Percentiles rank a stretch among this genome's conserved stretches.
Conservation (phyloP, 2,888 invertebrate genomes). For the Druceiella hillmani region DNA sequence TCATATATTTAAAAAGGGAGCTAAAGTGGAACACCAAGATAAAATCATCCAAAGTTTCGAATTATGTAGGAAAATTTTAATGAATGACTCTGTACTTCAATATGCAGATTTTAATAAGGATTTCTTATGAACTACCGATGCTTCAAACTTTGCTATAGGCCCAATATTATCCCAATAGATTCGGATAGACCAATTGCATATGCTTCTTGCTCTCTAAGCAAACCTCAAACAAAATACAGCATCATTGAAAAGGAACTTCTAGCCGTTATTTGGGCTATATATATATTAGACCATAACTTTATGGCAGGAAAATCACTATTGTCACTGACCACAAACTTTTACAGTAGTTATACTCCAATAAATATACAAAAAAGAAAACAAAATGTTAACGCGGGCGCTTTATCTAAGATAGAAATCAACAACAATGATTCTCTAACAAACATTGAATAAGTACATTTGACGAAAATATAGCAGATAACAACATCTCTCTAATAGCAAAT, state of each 20-base stretch:
- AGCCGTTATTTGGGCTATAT: conserved; percentile 15
- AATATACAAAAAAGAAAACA: conserved; percentile 15
- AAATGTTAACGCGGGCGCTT: conserved; percentile 17
- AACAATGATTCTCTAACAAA: no score
- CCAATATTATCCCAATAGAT: conserved; percentile 17
- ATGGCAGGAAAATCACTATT: conserved; percentile 8
- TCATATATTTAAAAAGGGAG: conserved; percentile 18
- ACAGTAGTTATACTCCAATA: no score
- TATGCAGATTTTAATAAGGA: conserved; percentile 18
- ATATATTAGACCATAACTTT: conserved; percentile 14
- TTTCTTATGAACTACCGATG: conserved; percentile 22
- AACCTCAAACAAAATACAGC: conserved; percentile 22
- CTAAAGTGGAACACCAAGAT: no score
- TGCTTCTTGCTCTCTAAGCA: conserved; percentile 21
- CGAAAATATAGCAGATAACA: no score
- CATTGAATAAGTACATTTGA: no score
- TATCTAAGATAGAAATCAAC: conserved; percentile 13
- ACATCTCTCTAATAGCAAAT: no score
- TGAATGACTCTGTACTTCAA: conserved; percentile 17
- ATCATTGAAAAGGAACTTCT: conserved; percentile 18
- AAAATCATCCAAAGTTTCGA: no score
- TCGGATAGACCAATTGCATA: conserved; percentile 23
- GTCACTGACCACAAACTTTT: conserved; percentile 4
- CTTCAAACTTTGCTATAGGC: conserved; percentile 17
- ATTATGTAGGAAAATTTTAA: conserved; percentile 16